phyloP scores from a whole-genome alignment of 2,113 vertebrate genomes.

The Beaufortia kweichowensis region DNA sequence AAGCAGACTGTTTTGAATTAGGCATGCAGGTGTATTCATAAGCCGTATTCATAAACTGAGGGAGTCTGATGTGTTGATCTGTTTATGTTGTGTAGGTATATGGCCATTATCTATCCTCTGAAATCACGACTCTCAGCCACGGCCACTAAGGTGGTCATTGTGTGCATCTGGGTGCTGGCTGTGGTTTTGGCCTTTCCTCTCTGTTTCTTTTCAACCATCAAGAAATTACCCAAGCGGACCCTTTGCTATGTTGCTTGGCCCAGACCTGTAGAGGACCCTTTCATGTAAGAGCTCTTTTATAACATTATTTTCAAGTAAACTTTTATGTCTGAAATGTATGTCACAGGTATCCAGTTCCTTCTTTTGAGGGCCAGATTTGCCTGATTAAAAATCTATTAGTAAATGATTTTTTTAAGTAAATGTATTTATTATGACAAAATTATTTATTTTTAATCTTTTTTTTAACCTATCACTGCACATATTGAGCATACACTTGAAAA shows the following conservation, averaged over 20 bases:
- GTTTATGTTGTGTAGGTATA: constrained; percentile 78
- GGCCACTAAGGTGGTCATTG: constrained; percentile 87
- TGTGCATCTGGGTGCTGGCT: constrained; percentile 92
- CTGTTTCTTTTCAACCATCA: constrained; percentile 90
- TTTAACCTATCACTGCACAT: no score
- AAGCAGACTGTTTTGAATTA: not conserved
- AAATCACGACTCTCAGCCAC: constrained; percentile 92
- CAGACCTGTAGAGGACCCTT: constrained; percentile 79
- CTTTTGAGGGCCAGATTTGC: no score
- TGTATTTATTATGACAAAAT: no score
- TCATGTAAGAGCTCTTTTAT: constrained; percentile 82
- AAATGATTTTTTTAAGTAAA: no score
- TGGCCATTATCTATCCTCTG: constrained; percentile 96
- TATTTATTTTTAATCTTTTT: no score
- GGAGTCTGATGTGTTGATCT: not conserved
- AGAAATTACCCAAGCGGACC: constrained; percentile 80
- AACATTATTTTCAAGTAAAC: not conserved
- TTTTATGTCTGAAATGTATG: no score
- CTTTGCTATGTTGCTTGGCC: constrained; percentile 95
- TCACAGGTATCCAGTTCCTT: no score
- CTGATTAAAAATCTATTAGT: no score
- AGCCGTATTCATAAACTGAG: not conserved
- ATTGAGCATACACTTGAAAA: no score
- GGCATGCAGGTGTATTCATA: no score
- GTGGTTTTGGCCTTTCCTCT: constrained; percentile 92